Evolutionary conservation across 2,888 invertebrate genomes (phyloP), one percentile per base, ranked within the genome.

Genomic region (Lasioglossum figueresi): DNA sequence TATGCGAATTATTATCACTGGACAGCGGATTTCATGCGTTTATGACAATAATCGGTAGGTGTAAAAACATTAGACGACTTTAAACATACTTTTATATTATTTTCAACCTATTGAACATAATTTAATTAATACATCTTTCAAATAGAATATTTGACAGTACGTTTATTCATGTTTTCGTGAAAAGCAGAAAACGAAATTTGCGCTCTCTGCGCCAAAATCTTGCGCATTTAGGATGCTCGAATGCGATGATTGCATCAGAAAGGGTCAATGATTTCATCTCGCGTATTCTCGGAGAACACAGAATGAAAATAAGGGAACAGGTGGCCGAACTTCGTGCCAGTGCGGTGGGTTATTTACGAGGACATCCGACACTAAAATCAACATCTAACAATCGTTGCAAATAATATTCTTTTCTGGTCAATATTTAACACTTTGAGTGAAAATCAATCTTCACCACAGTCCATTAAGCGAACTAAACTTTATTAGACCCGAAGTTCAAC

Each of bases 251-350:
- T 48, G 45, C 43, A 52, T 31, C 73, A 48, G 73, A 10, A 52
- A 34, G 72, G 72, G 45, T 73, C 73, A 73, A 23, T 73, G 73
- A 73, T 73, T 73, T 73, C 48, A 73, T 34, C 48, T 23, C 10
- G 34, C 52, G 12, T 73, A 73, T 73, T 73, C 52, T 52, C 23
- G 73, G 73, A 31, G 48, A 52, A 73, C 23, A 5, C 4, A 34
- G 34, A 73, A 73, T 52, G 34, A 52, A 73, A 73, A 34, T 34
- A 34, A 43, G 52, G 19, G 73, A 73, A 52, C 73, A 73, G 73
- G 73, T 73, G 73, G 31, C 5, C 48, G 48, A 52, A 45, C 48
- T 34, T 73, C 52, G 23, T 73, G 73, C 73, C 73, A 52, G 34
- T 73, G 63, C 63, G 2, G 45, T 34, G 34, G 23, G 23, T 48